Base-by-base conservation (phyloP, 1,140 invertebrate species). In the Chrysoperla carnea region DNA sequence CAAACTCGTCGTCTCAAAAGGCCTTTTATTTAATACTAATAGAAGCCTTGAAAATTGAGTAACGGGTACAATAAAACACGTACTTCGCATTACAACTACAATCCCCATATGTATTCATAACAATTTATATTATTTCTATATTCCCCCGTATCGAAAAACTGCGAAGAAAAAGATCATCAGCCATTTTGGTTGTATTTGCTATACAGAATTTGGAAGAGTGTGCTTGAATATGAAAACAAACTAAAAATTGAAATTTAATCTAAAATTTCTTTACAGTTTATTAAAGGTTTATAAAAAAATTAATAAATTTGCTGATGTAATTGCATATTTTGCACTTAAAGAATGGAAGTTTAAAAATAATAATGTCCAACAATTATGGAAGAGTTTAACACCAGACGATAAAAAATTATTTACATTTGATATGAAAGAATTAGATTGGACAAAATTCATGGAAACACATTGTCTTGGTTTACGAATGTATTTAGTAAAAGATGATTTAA, bases 401-500 rank as follows among this genome's bases (percentile, higher is more conserved):
- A 58, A 63, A 46, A 55, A 62, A 9, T 51, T 65, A 8, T 80
- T 76, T 53, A 55, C 58, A 23, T 77, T 73, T 50, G 70, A 77
- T 48, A 64, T 79, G 40, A 61, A 59, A 9, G 50, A 63, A 13
- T 47, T 81, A 8, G 56, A 69, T 28, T 81, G 76, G 76, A 59
- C 66, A 17, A 53, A 56, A 4, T 76, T 73, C 47, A 63, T 74
- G 13, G 60, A 71, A 36, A 56, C 69, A 15, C 75, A 72, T 49
- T 55, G 76, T 1, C 63, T 80, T 51, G 83, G 81, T 14, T 56
- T 79, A 17, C 65, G 79, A 15, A 59, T 74, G 2, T 84, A 79
- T 52, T 53, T 86, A 9, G 60, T 84, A 1, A 81, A 83, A 48
- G 83, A 86, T 45, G 72, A 78, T 50, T 55, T 75, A 9, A 71